Conservation (phyloP, 2,113 vertebrate genomes). For the Hystrix cristata region DNA sequence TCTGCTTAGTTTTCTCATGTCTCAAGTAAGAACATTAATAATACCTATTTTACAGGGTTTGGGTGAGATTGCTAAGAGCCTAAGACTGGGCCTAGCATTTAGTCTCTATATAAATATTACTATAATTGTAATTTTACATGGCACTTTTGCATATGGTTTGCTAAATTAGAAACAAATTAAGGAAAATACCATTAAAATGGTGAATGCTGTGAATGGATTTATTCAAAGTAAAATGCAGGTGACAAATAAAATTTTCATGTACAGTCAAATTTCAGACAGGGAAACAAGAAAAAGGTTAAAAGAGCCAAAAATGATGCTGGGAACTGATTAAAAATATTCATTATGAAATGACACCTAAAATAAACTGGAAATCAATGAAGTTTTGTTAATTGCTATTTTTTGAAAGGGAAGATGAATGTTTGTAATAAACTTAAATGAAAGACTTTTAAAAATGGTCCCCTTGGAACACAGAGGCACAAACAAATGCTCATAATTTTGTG, state of each 20-base stretch:
- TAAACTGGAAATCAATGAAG: constrained; percentile 59
- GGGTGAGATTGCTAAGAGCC: not conserved
- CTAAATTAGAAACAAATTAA: not conserved
- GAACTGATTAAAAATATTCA: not conserved
- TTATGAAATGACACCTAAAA: constrained; percentile 3
- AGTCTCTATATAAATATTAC: not conserved
- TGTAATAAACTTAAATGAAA: constrained; percentile 58
- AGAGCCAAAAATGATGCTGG: not conserved
- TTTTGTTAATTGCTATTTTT: constrained; percentile 61
- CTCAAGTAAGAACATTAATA: not conserved
- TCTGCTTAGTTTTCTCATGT: not conserved
- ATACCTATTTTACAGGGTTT: not conserved
- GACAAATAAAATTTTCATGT: constrained; percentile 28
- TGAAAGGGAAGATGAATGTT: constrained; percentile 55
- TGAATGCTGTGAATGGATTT: not conserved
- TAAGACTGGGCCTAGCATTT: not conserved
- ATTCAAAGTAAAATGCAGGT: constrained; percentile 27
- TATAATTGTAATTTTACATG: not conserved
- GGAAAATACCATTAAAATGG: constrained; percentile 25
- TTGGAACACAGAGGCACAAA: not conserved
- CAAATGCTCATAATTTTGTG: constrained; percentile 34
- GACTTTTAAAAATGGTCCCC: constrained; percentile 29
- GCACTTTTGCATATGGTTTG: not conserved
- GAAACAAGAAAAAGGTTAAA: constrained; percentile 1
- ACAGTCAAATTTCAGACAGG: constrained; percentile 25